Evolutionary conservation across 2,113 vertebrate species (phyloP).

Genomic region (Ptyas mucosa): DNA sequence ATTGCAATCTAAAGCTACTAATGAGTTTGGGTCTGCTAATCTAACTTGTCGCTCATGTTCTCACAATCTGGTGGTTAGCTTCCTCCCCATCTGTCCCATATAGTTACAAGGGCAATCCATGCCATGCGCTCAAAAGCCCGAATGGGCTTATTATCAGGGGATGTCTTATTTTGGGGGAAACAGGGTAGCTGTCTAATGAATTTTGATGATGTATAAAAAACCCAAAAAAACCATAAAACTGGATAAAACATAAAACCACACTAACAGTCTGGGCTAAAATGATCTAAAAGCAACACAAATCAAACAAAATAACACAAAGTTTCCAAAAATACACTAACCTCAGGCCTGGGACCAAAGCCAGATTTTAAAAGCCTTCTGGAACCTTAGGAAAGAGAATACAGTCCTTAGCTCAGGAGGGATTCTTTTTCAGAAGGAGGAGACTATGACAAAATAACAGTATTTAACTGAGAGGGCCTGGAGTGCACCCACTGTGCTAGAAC

Average conservation of each 20-base stretch:
- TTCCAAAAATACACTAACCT: neutral
- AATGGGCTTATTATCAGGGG: no score
- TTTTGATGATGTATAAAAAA: no score
- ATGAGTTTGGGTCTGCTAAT: neutral
- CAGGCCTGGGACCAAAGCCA: neutral
- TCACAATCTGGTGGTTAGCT: neutral
- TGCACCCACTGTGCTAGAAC: neutral
- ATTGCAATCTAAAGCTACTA: neutral
- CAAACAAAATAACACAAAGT: neutral
- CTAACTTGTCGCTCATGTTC: neutral
- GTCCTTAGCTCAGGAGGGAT: neutral
- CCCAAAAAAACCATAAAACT: neutral
- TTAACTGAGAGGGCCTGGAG: neutral
- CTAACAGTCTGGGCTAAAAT: neutral
- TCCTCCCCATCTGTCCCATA: no score
- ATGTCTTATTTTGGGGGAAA: no score
- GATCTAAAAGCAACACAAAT: neutral
- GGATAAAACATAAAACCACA: neutral
- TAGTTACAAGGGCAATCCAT: neutral
- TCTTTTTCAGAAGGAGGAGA: neutral
- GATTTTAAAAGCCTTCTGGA: neutral
- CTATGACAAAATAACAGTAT: neutral
- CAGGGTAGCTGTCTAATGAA: no score
- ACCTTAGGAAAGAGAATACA: neutral
- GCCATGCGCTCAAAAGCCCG: no score